A percentile compares a stretch with the other conserved stretches of the same genome.
Evolutionary conservation across 2,888 invertebrate genomes (phyloP).

Genomic region (Onthophagus sagittarius): DNA sequence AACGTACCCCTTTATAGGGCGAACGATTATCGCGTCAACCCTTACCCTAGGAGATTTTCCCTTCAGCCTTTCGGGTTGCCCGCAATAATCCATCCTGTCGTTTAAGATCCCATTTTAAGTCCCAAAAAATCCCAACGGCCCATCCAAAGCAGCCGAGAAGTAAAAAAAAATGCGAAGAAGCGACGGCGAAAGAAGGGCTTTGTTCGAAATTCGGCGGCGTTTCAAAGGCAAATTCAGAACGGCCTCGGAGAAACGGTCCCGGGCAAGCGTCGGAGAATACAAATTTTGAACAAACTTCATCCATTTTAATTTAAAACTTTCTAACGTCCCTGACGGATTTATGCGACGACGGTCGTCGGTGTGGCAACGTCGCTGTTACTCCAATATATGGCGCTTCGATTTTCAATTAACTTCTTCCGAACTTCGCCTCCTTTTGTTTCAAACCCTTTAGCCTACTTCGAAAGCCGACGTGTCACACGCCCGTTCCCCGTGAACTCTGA

Average conservation of each 20-base stretch:
- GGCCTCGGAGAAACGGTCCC: not conserved
- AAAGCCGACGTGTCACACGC: not conserved
- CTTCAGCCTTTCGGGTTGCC: not conserved
- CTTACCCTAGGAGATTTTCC: slow-evolving; percentile 1
- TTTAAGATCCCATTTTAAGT: not conserved
- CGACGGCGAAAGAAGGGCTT: not conserved
- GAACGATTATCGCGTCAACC: slow-evolving; percentile 5
- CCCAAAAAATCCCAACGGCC: not conserved
- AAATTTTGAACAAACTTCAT: slow-evolving; percentile 13
- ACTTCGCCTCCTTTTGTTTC: not conserved
- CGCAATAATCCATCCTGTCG: not conserved
- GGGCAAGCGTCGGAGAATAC: not conserved
- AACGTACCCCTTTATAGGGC: slow-evolving; percentile 2
- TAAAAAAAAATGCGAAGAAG: not conserved
- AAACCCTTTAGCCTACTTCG: not conserved
- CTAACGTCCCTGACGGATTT: slow-evolving; percentile 11
- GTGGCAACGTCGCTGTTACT: not conserved
- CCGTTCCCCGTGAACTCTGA: not conserved
- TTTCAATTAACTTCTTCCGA: slow-evolving; percentile 13
- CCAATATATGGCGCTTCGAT: slow-evolving; percentile 7
- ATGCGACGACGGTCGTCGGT: slow-evolving; percentile 4
- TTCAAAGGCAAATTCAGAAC: not conserved
- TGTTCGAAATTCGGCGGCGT: not conserved
- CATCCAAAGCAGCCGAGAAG: not conserved
- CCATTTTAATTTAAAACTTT: slow-evolving; percentile 13